These are phyloP conservation scores for Cyphomyrus plagiostoma DNA, from an alignment of 2,113 vertebrate species.

Conservation along the genomic window DNA sequence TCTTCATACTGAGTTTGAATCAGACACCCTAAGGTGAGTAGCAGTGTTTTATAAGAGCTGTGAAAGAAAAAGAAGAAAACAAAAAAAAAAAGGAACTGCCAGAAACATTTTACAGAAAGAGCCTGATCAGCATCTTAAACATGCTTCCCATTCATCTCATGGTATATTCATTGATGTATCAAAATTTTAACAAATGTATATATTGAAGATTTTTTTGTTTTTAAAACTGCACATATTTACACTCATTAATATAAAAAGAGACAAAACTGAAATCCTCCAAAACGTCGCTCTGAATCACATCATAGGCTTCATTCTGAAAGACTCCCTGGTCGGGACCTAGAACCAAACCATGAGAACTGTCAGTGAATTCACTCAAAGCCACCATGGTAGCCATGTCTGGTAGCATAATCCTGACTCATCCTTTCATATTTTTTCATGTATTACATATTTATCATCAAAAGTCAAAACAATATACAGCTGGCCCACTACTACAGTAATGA, in stretches of 20 bases:
- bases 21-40: neutral
- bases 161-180: neutral
- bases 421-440: neutral
- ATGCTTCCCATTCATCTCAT: neutral
- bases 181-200: neutral
- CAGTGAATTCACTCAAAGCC: neutral
- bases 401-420: neutral
- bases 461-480: neutral
- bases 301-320: conserved; percentile 34
- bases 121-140: neutral
- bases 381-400: neutral
- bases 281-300: neutral
- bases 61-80: neutral
- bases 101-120: neutral
- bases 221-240: neutral
- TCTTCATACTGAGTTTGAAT: neutral
- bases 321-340: conserved; percentile 50
- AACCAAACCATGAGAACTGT: conserved; percentile 24
- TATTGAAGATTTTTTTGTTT: neutral
- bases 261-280: neutral
- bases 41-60: neutral
- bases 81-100: neutral
- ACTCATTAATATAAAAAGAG: neutral
- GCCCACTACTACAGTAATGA: neutral
- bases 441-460: neutral